Conservation (phyloP, 2,113 vertebrate species). For the Clinocottus analis region DNA sequence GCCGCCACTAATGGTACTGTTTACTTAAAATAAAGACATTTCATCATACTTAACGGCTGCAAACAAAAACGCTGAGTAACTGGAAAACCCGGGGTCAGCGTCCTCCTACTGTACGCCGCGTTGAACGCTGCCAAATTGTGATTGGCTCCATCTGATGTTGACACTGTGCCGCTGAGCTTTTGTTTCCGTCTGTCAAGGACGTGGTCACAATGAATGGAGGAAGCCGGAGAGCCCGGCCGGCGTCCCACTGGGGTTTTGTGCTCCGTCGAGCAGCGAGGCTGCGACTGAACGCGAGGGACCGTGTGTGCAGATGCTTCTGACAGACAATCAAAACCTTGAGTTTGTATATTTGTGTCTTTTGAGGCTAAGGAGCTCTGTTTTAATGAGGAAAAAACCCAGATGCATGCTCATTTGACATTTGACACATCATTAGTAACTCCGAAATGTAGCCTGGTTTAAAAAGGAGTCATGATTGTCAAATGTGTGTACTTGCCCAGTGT, state of each 20-base stretch:
- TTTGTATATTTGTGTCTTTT: not conserved
- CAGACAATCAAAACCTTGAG: conserved; percentile 1
- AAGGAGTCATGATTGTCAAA: conserved; percentile 52
- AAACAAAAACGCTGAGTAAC: conserved; percentile 30
- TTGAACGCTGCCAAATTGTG: conserved; percentile 50
- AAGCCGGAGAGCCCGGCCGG: conserved; percentile 45
- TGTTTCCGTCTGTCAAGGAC: conserved; percentile 67
- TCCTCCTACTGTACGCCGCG: conserved; percentile 46
- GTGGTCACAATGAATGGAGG: conserved; percentile 57
- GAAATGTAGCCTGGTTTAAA: not conserved
- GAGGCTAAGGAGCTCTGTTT: not conserved
- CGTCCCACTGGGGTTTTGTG: conserved; percentile 69
- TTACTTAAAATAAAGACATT: conserved; percentile 6
- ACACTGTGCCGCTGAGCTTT: conserved; percentile 63
- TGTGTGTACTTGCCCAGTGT: conserved; percentile 48
- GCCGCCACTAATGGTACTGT: conserved; percentile 10
- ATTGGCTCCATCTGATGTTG: conserved; percentile 70
- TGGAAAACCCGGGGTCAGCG: conserved; percentile 31
- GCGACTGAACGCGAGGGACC: not conserved
- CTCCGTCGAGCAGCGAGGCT: conserved; percentile 44
- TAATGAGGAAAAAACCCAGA: too few species aligned
- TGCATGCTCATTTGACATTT: not conserved
- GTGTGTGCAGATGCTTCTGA: conserved; percentile 57
- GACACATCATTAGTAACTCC: not conserved
- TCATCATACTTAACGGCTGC: conserved; percentile 22